phyloP scores from a whole-genome alignment of 2,888 invertebrate species.

The Deilephila porcellus region DNA sequence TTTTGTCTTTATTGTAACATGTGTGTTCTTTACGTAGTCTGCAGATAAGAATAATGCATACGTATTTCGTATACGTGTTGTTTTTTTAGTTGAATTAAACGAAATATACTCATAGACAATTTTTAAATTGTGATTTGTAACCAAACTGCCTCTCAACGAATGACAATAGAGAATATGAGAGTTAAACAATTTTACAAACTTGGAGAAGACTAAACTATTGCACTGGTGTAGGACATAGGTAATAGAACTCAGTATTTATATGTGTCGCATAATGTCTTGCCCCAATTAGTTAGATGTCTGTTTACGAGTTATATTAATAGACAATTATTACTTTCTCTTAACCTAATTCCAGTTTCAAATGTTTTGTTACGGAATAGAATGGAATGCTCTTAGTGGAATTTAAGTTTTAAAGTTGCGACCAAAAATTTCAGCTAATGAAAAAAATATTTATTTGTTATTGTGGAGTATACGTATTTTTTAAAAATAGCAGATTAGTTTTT shows the following conservation, averaged over 20 bases:
- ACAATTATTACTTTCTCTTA: not conserved
- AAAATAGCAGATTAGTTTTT: too few species aligned
- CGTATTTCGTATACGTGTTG: too few species aligned
- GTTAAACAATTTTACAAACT: not conserved
- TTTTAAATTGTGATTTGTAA: not conserved
- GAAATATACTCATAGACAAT: too few species aligned
- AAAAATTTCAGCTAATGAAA: not conserved
- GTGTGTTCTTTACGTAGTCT: too few species aligned
- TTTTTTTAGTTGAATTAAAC: too few species aligned
- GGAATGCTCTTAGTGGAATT: not conserved
- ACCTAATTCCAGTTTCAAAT: not conserved
- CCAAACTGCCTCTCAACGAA: slow-evolving; percentile 3
- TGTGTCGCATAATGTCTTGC: not conserved
- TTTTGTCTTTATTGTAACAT: too few species aligned
- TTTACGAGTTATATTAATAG: not conserved
- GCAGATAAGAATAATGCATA: too few species aligned
- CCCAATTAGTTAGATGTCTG: slow-evolving; percentile 1
- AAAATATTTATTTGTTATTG: too few species aligned
- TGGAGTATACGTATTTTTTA: too few species aligned
- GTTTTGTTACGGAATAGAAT: not conserved
- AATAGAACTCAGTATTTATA: not conserved
- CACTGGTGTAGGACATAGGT: not conserved
- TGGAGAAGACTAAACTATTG: not conserved
- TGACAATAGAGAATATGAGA: not conserved
- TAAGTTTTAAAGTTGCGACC: not conserved